Conservation (phyloP, 1,140 invertebrate species). For the Zophobas morio region DNA sequence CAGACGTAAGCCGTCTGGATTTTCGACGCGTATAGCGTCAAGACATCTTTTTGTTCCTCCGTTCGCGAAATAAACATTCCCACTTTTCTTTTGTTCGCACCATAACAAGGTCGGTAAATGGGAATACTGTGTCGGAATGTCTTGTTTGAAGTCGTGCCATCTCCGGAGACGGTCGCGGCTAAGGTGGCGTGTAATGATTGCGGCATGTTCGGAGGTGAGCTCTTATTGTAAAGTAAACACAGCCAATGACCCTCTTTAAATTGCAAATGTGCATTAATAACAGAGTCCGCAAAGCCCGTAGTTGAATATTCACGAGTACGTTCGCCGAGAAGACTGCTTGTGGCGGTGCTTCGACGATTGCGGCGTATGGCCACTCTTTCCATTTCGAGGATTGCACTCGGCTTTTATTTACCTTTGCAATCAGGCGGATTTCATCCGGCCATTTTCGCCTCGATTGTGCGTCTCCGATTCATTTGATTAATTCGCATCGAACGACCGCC, state of each 20-base stretch:
- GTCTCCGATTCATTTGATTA: no score
- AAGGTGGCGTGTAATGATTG: conserved; percentile 48
- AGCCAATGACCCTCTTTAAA: conserved; percentile 56
- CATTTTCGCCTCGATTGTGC: not conserved
- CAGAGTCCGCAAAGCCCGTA: conserved; percentile 48
- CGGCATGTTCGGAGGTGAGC: conserved; percentile 45
- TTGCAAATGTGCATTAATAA: conserved; percentile 58
- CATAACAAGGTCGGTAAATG: conserved; percentile 24
- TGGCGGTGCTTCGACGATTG: conserved; percentile 4
- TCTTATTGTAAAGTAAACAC: conserved; percentile 56
- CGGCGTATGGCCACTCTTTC: conserved; percentile 8
- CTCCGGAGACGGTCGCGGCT: conserved; percentile 19
- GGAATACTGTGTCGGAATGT: conserved; percentile 35
- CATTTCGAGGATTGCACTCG: conserved; percentile 19
- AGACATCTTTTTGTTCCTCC: conserved; percentile 7
- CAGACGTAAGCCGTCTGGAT: conserved; percentile 2
- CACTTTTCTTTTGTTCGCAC: conserved; percentile 17
- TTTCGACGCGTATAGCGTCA: not conserved
- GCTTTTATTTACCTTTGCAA: conserved; percentile 30
- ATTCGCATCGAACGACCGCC: no score
- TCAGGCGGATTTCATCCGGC: conserved; percentile 23
- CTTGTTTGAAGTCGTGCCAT: conserved; percentile 35
- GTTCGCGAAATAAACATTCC: not conserved
- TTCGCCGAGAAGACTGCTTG: conserved; percentile 4
- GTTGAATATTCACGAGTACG: conserved; percentile 53